A percentile compares a stretch with the other conserved stretches of the same genome.
These are phyloP conservation scores for Caenorhabditis auriculariae DNA, from an alignment of 2,888 invertebrate genomes.

Conservation along the genomic window DNA sequence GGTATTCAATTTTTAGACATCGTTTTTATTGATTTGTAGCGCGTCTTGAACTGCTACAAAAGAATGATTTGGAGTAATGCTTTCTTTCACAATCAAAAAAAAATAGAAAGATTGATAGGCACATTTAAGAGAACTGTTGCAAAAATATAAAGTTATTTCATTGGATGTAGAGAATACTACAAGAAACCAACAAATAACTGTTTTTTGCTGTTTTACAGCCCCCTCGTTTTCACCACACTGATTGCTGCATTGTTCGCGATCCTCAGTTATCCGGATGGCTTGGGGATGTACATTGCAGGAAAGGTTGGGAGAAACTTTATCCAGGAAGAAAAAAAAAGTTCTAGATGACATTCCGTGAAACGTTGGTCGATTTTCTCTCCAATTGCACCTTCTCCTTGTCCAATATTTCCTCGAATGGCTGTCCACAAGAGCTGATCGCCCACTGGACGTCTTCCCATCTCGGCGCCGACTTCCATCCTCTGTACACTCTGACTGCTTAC, in stretches of 20 bases:
- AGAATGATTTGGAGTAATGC: too few species aligned
- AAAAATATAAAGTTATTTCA: too few species aligned
- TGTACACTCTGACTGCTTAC: slow-evolving; percentile 33
- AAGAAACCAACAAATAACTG: too few species aligned
- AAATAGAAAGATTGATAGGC: too few species aligned
- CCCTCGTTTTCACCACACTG: slow-evolving; percentile 31
- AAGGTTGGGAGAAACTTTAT: too few species aligned
- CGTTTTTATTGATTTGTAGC: too few species aligned
- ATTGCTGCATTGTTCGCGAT: slow-evolving; percentile 31
- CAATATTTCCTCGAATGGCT: slow-evolving; percentile 28
- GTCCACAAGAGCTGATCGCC: slow-evolving; percentile 29
- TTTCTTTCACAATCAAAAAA: too few species aligned
- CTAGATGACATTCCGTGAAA: slow-evolving; percentile 48
- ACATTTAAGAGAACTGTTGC: too few species aligned
- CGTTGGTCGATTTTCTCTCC: slow-evolving; percentile 44
- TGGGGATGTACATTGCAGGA: slow-evolving; percentile 78
- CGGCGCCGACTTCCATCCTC: slow-evolving; percentile 16
- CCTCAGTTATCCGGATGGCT: slow-evolving; percentile 84
- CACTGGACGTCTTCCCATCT: slow-evolving; percentile 39
- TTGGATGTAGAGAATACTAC: too few species aligned
- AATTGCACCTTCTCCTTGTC: slow-evolving; percentile 45
- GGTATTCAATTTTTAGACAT: too few species aligned
- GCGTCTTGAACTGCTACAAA: too few species aligned
- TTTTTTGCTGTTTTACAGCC: slow-evolving; percentile 24
- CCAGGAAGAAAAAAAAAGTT: background rate